Evolutionary conservation across 2,113 vertebrate species (phyloP), one percentile per base, ranked within the genome.

Genomic region (Helogale parvula): DNA sequence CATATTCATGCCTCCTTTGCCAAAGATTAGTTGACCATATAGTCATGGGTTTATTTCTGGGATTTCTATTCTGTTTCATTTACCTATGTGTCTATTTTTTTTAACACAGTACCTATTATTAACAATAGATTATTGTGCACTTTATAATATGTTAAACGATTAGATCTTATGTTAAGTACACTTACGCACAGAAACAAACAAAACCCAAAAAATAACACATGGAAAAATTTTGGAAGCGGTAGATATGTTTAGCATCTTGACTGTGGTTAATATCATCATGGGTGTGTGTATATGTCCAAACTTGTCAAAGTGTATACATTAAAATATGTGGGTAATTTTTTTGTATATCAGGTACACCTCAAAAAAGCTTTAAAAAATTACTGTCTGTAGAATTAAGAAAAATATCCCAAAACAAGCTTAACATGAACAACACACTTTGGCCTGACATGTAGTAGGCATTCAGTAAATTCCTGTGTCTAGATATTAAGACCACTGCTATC

Each of bases 341-440:
- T 69, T 60, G 45, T 47, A n/a, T 54, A 87, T 52, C 41, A 87
- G 65, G n/a, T 65, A 88, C 27, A 80, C 31, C 21, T 81, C 21
- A 52, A 29, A 63, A n/a, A 76, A 90, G 12, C 35, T 68, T 82
- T 8, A 65, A 93, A 86, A 82, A 84, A 80, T 66, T 13, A 72
- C 11, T 77, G 1, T 87, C 63, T 95, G 2, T 41, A 80, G 13
- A 90, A 83, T 13, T 33, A 15, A 90, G 35, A 84, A 90, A 95
- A 87, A 92, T 2, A 97, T 38, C 8, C 63, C 57, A 79, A 88
- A 84, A 89, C 23, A 89, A 90, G 17, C 19, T 89, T 85, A 95
- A 82, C 91, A 38, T 81, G 25, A 85, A 35, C 69, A 90, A 93
- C 35, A 93, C 11, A 84, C 29, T 71, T 84, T 81, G 52, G 35